Evolutionary conservation across 2,797 vertebrate species (phyloP).

Genomic region (Gymnopithys bicolor): DNA sequence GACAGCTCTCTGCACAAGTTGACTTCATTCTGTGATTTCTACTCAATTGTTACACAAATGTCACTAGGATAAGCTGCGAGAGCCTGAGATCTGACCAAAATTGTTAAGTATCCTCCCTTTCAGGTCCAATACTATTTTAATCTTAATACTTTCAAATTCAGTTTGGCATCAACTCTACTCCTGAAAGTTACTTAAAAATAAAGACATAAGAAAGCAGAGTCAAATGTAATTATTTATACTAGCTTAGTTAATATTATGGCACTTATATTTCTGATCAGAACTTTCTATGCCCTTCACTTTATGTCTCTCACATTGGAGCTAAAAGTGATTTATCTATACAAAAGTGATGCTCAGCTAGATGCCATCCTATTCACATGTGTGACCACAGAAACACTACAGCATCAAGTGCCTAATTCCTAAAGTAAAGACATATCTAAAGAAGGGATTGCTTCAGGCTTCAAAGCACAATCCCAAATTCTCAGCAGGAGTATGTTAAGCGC

Average conservation of each 20-base stretch:
- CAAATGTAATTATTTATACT: not conserved
- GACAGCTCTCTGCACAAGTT: not conserved
- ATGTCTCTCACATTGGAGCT: not conserved
- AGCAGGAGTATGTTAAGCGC: fast-evolving
- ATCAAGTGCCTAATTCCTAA: not conserved
- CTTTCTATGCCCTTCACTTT: not conserved
- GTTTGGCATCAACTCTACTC: not conserved
- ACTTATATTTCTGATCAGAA: not conserved
- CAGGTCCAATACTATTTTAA: not conserved
- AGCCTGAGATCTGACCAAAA: not conserved
- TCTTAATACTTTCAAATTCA: not conserved
- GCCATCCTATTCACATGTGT: not conserved
- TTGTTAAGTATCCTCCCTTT: not conserved
- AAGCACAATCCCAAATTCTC: not conserved
- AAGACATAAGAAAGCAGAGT: slow-evolving; percentile 2
- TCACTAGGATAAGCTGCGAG: not conserved
- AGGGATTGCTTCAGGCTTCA: not conserved
- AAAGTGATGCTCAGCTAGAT: not conserved
- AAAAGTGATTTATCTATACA: not conserved
- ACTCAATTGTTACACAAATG: not conserved
- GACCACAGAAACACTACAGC: not conserved
- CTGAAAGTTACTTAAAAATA: not conserved
- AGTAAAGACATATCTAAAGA: not conserved
- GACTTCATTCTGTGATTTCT: not conserved
- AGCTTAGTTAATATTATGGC: not conserved